Base-by-base conservation (phyloP, 2,888 invertebrate species). In the Sclerodermus sp. region DNA sequence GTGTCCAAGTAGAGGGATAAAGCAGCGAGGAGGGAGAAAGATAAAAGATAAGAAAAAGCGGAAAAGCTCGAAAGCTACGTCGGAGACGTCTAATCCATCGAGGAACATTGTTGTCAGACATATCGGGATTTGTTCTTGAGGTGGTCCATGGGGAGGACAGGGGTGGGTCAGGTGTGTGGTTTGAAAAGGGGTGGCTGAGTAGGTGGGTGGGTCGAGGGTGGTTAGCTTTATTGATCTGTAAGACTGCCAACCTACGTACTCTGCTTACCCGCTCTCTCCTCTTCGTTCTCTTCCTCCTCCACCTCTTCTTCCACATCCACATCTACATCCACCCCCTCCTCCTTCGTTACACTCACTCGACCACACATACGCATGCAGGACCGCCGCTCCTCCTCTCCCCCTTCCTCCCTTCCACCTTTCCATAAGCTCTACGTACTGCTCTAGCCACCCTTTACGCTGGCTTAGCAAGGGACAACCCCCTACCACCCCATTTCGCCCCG, bases 181-280 rank as follows among this genome's bases (percentile, higher is more conserved):
- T 59, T 47, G 59, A 51, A 58, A 32, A 68, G 65, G 61, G 64
- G 62, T 66, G 62, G 54, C 55, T 58, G 56, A 55, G 53, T 57
- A 58, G 51, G 51, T 38, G 54, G 60, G 57, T 61, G 55, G 59
- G 36, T 52, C 49, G 48, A 64, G 74, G 76, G 70, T 74, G 76
- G 77, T 77, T 77, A 77, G 77, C 77, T 77, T 77, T 78, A 78
- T 78, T 78, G 77, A 78, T 77, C 77, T 77, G 77, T 76, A 78
- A 77, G 77, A 76, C 77, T 78, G 67, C 73, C 73, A 68, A 71
- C 71, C 68, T 72, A 72, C 70, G 68, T 60, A 68, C 69, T 60
- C 58, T 62, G 70, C 67, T 64, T 62, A 60, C 62, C 64, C 62
- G 55, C 62, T 47, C 61, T 54, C 53, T 52, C 34, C 52, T 49